Conservation (phyloP, 2,888 invertebrate species). For the Pachycephus smyrnensis region DNA sequence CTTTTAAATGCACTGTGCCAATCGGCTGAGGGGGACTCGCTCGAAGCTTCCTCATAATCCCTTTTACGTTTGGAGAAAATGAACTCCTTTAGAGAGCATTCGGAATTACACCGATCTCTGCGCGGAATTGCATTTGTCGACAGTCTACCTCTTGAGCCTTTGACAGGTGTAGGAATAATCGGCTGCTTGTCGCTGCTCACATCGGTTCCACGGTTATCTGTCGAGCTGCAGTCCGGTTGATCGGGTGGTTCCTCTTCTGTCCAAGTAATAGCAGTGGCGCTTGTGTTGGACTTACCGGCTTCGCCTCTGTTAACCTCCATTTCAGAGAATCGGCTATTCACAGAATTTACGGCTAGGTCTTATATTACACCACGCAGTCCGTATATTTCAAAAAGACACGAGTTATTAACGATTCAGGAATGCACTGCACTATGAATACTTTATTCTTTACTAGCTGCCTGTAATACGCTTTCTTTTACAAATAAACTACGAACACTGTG, state of each 20-base stretch:
- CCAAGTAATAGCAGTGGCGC: background rate
- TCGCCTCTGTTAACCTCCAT: slow-evolving; percentile 10
- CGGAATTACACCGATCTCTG: slow-evolving; percentile 11
- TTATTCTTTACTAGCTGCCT: too few species aligned
- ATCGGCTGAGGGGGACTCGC: too few species aligned
- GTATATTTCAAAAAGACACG: too few species aligned
- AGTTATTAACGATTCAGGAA: too few species aligned
- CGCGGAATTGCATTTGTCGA: slow-evolving; percentile 4
- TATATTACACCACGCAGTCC: too few species aligned
- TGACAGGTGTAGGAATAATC: slow-evolving; percentile 10
- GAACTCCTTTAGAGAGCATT: slow-evolving; percentile 10
- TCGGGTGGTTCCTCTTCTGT: background rate
- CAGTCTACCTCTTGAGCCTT: slow-evolving; percentile 7
- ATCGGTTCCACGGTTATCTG: background rate
- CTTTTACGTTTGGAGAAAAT: too few species aligned
- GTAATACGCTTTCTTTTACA: too few species aligned
- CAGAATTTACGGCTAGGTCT: background rate
- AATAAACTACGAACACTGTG: too few species aligned
- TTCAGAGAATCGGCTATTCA: background rate
- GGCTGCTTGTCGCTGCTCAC: background rate
- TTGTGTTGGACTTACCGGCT: background rate
- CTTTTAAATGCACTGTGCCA: too few species aligned
- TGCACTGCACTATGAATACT: too few species aligned
- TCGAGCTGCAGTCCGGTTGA: slow-evolving; percentile 2
- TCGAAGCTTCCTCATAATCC: too few species aligned